Base-by-base conservation (phyloP, 2,888 invertebrate species). In the Acrobasis consociella region DNA sequence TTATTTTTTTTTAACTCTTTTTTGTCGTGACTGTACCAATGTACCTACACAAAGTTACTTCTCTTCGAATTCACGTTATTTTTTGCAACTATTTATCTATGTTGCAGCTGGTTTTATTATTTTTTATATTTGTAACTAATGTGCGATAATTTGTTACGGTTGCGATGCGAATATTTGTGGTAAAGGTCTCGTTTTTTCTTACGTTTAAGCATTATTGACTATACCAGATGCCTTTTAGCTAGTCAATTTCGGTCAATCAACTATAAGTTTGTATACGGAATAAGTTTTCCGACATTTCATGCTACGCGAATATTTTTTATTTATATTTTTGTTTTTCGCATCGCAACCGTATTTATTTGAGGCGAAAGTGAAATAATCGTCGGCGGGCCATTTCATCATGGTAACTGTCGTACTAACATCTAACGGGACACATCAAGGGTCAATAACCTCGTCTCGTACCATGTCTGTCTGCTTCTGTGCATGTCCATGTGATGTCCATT, bases 401-500 rank as follows among this genome's bases (percentile, higher is more conserved):
- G 66, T 71, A 55, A 69, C 67, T 67, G 68, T 73, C 69, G 68
- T 66, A 85, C 78, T 84, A 85, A 86, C 80, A 70, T 64, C 77
- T 78, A 75, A 77, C 68, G 82, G 82, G 81, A 74, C 74, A 65
- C 70, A 69, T 70, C 75, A 72, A 73, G 80, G 78, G 76, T 74
- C 67, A 67, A 72, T 76, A 75, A 75, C 72, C 70, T 70, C 67
- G 77, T 78, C 73, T 70, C 75, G 77, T 78, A 64, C 71, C 71
- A 64, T 46, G 65, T 69, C 61, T 76, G 88, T 87, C 82, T 83
- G 89, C 86, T 87, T 87, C 83, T 85, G 78, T 85, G 89, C 85
- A 85, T 87, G 87, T 78, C 75, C 81, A 63, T 79, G 79, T 82
- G 76, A 75, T 73, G 80, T 83, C 75, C 70, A 61, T 42, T 65